Conservation (phyloP, 2,797 vertebrate genomes). For the Lates japonicus region DNA sequence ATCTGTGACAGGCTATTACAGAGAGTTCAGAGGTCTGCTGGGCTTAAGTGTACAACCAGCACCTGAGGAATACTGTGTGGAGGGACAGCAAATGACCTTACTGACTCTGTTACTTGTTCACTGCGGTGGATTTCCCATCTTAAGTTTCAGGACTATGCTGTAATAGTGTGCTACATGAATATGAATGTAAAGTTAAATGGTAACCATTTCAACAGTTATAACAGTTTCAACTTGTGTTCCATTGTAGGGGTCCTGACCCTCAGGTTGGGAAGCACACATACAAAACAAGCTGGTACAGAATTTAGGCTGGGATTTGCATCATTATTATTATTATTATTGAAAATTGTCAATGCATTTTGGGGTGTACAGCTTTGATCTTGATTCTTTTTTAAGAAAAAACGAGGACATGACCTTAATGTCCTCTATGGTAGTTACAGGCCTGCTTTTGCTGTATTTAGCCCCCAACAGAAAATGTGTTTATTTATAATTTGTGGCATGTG, state of each 20-base stretch:
- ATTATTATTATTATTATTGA: not conserved
- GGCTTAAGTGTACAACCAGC: slow-evolving; percentile 8
- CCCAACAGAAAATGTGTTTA: slow-evolving; percentile 44
- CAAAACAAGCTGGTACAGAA: no score
- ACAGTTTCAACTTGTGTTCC: no score
- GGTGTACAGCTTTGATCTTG: not conserved
- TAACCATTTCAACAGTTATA: no score
- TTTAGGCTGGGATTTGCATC: no score
- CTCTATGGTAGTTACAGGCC: slow-evolving; percentile 15
- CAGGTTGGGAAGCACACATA: no score
- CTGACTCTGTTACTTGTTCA: not conserved
- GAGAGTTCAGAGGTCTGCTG: slow-evolving; percentile 36
- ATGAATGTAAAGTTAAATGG: no score
- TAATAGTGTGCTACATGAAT: no score
- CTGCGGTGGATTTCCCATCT: not conserved
- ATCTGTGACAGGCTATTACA: slow-evolving; percentile 22
- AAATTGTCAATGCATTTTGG: not conserved
- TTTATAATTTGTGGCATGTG: slow-evolving; percentile 51
- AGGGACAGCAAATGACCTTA: not conserved
- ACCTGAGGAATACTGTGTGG: not conserved
- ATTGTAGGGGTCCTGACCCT: no score
- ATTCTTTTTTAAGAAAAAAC: slow-evolving; percentile 12
- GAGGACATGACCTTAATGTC: slow-evolving; percentile 15
- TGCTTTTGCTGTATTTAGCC: slow-evolving; percentile 28
- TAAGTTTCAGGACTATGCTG: no score